Percentiles rank a stretch among this genome's conserved stretches.
phyloP scores from a whole-genome alignment of 1,140 invertebrate genomes.

The Nasonia giraulti region DNA sequence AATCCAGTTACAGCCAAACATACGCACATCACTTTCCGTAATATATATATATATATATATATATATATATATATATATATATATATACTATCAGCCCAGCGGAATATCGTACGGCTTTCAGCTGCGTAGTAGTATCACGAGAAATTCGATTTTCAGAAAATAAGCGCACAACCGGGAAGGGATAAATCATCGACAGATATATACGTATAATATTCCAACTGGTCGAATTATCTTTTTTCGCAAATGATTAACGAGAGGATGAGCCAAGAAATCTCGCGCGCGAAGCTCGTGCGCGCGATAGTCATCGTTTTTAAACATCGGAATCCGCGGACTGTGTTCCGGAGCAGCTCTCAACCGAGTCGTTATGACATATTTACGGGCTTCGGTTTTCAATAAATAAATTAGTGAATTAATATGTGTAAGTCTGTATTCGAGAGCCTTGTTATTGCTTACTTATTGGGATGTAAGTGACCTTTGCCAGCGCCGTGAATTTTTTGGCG shows the following conservation, averaged over 20 bases:
- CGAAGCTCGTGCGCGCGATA: not conserved
- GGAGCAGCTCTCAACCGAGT: not conserved
- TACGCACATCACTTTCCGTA: too few species aligned
- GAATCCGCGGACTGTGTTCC: slow-evolving; percentile 21
- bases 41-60: too few species aligned
- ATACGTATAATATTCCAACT: not conserved
- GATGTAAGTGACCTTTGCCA: not conserved
- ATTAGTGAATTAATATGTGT: not conserved
- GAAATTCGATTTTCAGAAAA: slow-evolving; percentile 19
- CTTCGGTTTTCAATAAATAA: slow-evolving; percentile 20
- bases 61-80: too few species aligned
- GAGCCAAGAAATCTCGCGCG: not conserved
- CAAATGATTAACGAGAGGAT: slow-evolving; percentile 12
- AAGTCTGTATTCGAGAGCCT: not conserved
- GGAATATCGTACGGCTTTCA: too few species aligned
- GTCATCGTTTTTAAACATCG: slow-evolving; percentile 17
- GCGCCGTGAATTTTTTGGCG: too few species aligned
- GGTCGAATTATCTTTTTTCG: slow-evolving; percentile 11
- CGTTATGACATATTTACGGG: slow-evolving; percentile 28
- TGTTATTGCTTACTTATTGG: not conserved
- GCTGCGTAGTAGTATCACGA: not conserved
- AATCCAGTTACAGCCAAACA: too few species aligned
- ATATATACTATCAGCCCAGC: too few species aligned
- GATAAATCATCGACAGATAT: slow-evolving; percentile 13
- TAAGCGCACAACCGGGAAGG: not conserved